Evolutionary conservation across 2,888 invertebrate genomes (phyloP), one percentile per base, ranked within the genome.

Genomic region (Hemicrepidius hirtus): DNA sequence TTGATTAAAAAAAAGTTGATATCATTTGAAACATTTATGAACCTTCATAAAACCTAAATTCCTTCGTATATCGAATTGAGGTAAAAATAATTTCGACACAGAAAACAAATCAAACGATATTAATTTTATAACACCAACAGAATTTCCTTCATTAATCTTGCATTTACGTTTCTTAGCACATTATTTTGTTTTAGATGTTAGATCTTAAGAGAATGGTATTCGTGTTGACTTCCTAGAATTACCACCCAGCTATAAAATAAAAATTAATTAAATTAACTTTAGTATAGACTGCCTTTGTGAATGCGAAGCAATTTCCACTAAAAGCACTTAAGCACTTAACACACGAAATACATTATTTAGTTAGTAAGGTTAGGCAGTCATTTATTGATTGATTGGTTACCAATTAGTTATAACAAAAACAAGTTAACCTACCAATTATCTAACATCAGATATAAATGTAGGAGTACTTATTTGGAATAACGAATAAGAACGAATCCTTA

Each of bases 321-420:
- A 55, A 55, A 55, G 55, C 55, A 55, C 55, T 55, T 55, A 55
- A 24, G 50, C 50, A 50, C 50, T 50, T 50, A 50, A 41, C 16
- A 41, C 32, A 32, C 32, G 44, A 53, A 55, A 35, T 32, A 21
- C 9, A 55, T 32, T 32, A 16, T 16, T 55, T 57, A 13, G 20
- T 57, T 55, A 16, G 20, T 57, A 35, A 16, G 10, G 35, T 37
- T 12, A 12, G 20, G 57, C 18, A 37, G 37, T 57, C 57, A 57
- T 37, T 57, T 16, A 35, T 57, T 57, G 57, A 57, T 57, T 37
- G 57, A 57, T 57, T 40, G 57, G 37, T 16, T 20, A 35, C 18
- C 55, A 55, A 55, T 55, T 55, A 55, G 24, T 24, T 21, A 35
- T 18, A 16, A 35, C 55, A 50, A 24, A 32, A 24, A 16, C 35